Evolutionary conservation across 2,113 vertebrate genomes (phyloP), one percentile per base, ranked within the genome.

Genomic region (Tychaedon coryphoeus): DNA sequence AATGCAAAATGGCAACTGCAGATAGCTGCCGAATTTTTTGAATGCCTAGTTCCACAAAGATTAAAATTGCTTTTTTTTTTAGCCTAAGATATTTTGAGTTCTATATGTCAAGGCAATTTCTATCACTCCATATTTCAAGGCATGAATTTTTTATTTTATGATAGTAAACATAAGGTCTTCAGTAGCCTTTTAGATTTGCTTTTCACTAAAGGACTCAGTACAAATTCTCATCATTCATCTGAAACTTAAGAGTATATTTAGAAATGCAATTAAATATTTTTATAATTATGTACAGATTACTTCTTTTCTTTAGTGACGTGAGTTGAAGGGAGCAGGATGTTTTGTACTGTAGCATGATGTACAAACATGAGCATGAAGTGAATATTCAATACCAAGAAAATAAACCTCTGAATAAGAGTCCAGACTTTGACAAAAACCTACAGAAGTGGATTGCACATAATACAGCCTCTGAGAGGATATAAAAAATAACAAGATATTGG

Each of bases 371-470:
- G 42, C 58, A 72, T 60, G 36, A 94, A 90, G 8, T 29, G 76
- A 93, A 86, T 26, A 86, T 56, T 71, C 90, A 91, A 82, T 73
- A 88, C 12, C 17, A 76, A 85, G 54, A 89, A 91, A 93, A 76
- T 19, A 92, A 87, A 72, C 42, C 24, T 73, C 50, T 72, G 70
- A 90, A 60, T 75, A 87, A 79, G 76, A 82, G 11, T 36, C 26
- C 72, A 85, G 43, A n/a, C 58, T 79, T 40, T 14, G 5, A 5
- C 29, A 77, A 47, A 80, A 86, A 43, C 22, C 47, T 83, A 19
- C 38, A 70, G 71, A 43, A 60, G 54, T 43, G 20, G 38, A 91
- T 48, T 69, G 50, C 67, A 43, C 28, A 69, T 85, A 95, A 94
- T 73, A 31, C 80, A 83, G 47, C 36, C 43, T 88, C 90, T 88